Evolutionary conservation across 2,797 vertebrate genomes (phyloP).

Genomic region (Taenioides sp.): DNA sequence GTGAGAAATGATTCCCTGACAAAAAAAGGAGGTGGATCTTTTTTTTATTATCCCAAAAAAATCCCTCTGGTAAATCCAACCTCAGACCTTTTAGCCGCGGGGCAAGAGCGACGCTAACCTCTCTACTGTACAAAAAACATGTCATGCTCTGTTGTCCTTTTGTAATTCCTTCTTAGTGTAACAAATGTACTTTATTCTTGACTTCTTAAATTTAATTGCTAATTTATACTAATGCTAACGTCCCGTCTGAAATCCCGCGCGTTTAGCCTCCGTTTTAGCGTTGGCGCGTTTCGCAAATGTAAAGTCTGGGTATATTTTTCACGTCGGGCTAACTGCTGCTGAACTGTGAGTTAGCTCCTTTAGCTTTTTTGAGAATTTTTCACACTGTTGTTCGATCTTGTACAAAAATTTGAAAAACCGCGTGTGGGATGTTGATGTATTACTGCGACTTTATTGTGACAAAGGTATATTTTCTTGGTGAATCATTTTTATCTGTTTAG

Average conservation of each 20-base stretch:
- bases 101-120: background rate
- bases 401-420: conserved; percentile 7
- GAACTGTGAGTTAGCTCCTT: conserved; percentile 14
- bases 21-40: no score
- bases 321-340: conserved; percentile 14
- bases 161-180: background rate
- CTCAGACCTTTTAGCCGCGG: no score
- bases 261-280: background rate
- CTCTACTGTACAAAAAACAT: background rate
- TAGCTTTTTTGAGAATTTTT: conserved; percentile 11
- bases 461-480: conserved; percentile 16
- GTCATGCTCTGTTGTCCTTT: background rate
- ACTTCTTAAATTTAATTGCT: background rate
- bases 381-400: conserved; percentile 13
- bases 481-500: conserved; percentile 16
- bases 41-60: no score
- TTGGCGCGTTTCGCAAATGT: background rate
- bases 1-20: background rate
- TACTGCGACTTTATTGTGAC: conserved; percentile 16
- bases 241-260: background rate
- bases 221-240: background rate
- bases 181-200: background rate
- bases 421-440: conserved; percentile 7
- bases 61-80: no score
- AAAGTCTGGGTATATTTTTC: conserved; percentile 8